Base-by-base conservation (phyloP, 2,113 vertebrate species). In the Scalopus aquaticus region DNA sequence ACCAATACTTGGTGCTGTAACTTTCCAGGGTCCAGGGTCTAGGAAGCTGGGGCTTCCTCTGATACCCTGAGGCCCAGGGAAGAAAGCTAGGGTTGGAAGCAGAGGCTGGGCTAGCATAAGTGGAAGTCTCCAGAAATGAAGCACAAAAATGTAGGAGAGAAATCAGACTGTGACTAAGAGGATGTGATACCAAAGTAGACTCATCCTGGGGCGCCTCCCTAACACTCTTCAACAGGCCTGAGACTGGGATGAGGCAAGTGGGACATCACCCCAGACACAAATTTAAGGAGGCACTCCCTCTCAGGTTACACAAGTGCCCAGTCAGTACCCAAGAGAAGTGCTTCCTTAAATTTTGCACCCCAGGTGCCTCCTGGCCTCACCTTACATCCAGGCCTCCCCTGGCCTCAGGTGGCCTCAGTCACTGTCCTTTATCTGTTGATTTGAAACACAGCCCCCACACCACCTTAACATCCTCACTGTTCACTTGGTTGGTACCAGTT, bases 1-100 rank as follows among this genome's bases (percentile, higher is more conserved):
- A 20, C 9, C 49, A 73, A 72, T 19, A 8, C 32, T 64, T 32
- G 51, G 32, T 49, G 30, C 35, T 62, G 49, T 49, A 67, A 28
- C 20, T 39, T 3, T n/a, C 19, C 20, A 7, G n/a, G n/a, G 0
- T 51, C 49, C 15, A 3, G 19, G 30, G 0, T 32, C 20, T 44
- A 37, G 20, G 13, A 19, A 81, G 22, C 4, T 44, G 56, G 24
- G 30, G 7, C 51, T 13, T 65, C 5, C 6, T 81, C 72, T 4
- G 28, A 77, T 28, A 91, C 37, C 37, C 37, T 16, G 17, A 92
- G 6, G 28, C 49, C 35, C 62, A 37, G 58, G 54, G 24, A 62
- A 42, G 24, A 78, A 74, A 58, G 35, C 62, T 35, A 6, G 16
- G 22, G 54, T 60, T 62, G 58, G 11, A 6, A 11, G 1, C 46